Evolutionary conservation across 2,113 vertebrate species (phyloP), one percentile per base, ranked within the genome.

Genomic region (Colaptes auratus): DNA sequence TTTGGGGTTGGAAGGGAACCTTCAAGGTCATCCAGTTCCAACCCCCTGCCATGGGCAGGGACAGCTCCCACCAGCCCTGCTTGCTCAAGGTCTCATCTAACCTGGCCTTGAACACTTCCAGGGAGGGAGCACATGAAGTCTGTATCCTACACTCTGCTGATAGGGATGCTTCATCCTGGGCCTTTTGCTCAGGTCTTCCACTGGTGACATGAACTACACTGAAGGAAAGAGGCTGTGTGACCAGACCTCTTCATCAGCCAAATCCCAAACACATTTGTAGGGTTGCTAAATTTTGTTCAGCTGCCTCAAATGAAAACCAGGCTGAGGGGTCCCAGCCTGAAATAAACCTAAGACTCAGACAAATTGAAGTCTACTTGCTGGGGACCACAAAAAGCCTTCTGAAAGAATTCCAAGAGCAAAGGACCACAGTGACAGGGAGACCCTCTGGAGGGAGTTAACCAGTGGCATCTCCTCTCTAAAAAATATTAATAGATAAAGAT

Each of bases 331-430:
- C 92, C 94, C 65, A 85, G 67, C 35, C 42, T 81, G 77, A 83
- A 92, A 50, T 70, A 75, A 86, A 77, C 83, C 67, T 36, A 74
- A 93, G 77, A 94, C 82, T 78, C 59, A 48, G 64, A 81, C 53
- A 87, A 90, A 95, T 90, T 90, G 96, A 95, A 96, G 65, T 71
- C 23, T 60, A 44, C 42, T 91, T 96, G 87, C 85, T 53, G 48
- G 84, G 28, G 53, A 93, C 77, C 58, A 85, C 39, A 60, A 93
- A 94, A 95, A 79, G 0, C 44, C 73, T 80, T 91, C 52, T 71
- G 18, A 88, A 93, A 93, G 80, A 92, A 84, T 66, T 86, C 67
- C 35, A 87, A 90, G 50, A 53, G 30, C 31, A 66, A 92, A 91
- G 89, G 70, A 77, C 15, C 78, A 35, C 35, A 79, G 61, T 50